Evolutionary conservation across 64 coral and sea anemone genomes (phyloP).

Genomic region (Platygyra sinensis): DNA sequence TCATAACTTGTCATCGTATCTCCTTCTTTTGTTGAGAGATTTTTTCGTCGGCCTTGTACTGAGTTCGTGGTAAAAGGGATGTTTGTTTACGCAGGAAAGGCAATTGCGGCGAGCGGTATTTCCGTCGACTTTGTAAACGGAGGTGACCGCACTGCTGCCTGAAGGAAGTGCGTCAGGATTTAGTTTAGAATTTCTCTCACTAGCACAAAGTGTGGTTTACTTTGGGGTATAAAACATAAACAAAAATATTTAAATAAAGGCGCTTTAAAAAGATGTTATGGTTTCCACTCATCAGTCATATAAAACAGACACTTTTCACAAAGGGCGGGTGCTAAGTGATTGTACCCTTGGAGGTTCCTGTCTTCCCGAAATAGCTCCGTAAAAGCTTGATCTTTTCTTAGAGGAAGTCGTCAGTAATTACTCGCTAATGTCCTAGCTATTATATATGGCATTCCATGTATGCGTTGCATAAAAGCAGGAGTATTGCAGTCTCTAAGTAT

Average conservation of each 20-base stretch:
- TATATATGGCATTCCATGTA: not conserved
- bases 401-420: conserved; percentile 25
- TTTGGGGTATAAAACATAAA: not conserved
- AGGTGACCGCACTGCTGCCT: not conserved
- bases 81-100: not conserved
- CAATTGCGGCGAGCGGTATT: not conserved
- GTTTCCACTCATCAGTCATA: not conserved
- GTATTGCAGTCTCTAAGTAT: not conserved
- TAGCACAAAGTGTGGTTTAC: not conserved
- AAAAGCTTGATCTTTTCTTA: not conserved
- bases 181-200: not conserved
- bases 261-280: not conserved
- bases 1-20: conserved; percentile 1
- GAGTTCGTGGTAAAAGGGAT: conserved; percentile 7
- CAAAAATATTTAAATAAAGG: not conserved
- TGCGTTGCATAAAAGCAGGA: not conserved
- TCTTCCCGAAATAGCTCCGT: conserved; percentile 18
- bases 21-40: not conserved
- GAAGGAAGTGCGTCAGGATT: not conserved
- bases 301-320: not conserved
- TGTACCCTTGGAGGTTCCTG: not conserved
- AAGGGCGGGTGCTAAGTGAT: not conserved
- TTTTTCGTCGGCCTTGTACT: not conserved
- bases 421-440: too few relatives aligned
- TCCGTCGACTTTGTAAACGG: not conserved